A percentile compares a stretch with the other conserved stretches of the same genome.
Evolutionary conservation across 2,888 invertebrate species (phyloP).

Genomic region (Drosophila quinaria): DNA sequence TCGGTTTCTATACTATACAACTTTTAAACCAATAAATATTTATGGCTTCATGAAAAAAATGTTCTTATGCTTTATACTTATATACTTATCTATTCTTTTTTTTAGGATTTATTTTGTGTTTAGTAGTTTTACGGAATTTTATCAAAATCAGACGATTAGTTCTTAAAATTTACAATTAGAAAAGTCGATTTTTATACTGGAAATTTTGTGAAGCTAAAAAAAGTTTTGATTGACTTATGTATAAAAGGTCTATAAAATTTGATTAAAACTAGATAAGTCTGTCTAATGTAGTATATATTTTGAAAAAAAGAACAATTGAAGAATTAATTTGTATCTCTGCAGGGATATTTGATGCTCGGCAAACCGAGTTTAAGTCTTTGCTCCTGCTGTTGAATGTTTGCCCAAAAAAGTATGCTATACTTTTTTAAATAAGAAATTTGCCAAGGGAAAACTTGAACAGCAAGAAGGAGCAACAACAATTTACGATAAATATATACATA

Average conservation of each 20-base stretch:
- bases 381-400: slow-evolving; percentile 12
- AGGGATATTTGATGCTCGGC: slow-evolving; percentile 10
- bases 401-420: slow-evolving; percentile 27
- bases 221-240: neutral
- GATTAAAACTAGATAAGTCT: neutral
- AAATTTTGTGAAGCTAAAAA: no score
- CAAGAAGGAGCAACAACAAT: slow-evolving; percentile 41
- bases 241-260: neutral
- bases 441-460: slow-evolving; percentile 5
- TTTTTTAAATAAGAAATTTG: slow-evolving; percentile 2
- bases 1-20: no score
- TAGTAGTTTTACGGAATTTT: no score
- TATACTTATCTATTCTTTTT: no score
- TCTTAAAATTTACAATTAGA: no score
- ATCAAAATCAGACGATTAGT: no score
- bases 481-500: slow-evolving; percentile 15
- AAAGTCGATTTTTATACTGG: no score
- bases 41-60: no score
- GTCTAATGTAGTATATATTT: neutral
- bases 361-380: neutral
- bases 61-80: no score
- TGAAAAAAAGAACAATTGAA: no score
- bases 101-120: no score
- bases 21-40: no score
- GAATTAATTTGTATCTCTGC: neutral